Conservation (phyloP, 1,140 invertebrate genomes). For the Eubasilissa regina region DNA sequence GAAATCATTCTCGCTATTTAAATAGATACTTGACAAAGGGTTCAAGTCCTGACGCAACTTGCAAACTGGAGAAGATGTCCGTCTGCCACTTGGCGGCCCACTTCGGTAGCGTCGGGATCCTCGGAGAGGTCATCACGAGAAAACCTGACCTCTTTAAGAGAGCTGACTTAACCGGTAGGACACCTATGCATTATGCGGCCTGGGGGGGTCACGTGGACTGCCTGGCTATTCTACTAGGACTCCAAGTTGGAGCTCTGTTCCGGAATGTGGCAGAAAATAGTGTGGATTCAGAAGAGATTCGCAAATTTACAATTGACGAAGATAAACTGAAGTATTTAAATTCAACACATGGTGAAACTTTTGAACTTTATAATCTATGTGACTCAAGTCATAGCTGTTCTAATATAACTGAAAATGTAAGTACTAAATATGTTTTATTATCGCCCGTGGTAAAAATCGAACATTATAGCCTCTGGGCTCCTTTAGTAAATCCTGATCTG, state of each 20-base stretch:
- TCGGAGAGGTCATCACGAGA: conserved; percentile 65
- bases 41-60: conserved; percentile 63
- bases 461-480: too few species aligned
- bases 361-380: background rate
- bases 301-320: background rate
- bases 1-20: too few species aligned
- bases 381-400: conserved; percentile 33
- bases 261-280: background rate
- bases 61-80: conserved; percentile 66
- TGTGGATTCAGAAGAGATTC: background rate
- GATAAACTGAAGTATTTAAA: background rate
- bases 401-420: conserved; percentile 27
- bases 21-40: too few species aligned
- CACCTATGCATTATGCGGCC: conserved; percentile 69
- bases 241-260: conserved; percentile 62
- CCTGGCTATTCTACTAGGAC: conserved; percentile 67
- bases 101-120: conserved; percentile 63
- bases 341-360: background rate
- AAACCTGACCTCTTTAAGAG: conserved; percentile 65
- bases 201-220: conserved; percentile 67
- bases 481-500: too few species aligned
- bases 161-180: conserved; percentile 66
- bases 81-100: conserved; percentile 68
- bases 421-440: too few species aligned
- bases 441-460: too few species aligned